These are phyloP conservation scores for Thecocarcelia acutangulata DNA, from an alignment of 2,888 invertebrate genomes.

Conservation along the genomic window DNA sequence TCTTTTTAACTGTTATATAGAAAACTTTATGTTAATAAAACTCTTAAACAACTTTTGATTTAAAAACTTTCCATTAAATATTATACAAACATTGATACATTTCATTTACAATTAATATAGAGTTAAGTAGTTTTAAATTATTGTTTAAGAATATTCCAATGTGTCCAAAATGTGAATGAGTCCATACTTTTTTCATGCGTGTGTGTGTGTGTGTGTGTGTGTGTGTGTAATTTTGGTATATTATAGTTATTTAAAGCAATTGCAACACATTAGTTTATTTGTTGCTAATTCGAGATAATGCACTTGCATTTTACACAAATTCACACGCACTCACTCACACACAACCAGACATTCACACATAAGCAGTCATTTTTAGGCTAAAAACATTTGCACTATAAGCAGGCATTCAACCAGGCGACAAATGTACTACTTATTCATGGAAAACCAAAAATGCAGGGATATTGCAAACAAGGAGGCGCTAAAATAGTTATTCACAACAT, in stretches of 20 bases:
- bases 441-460: constrained; percentile 33
- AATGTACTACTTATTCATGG: constrained; percentile 54
- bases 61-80: constrained; percentile 11
- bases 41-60: not conserved
- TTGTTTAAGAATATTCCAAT: constrained; percentile 36
- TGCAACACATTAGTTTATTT: constrained; percentile 70
- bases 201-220: too few species aligned
- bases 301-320: constrained; percentile 65
- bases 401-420: constrained; percentile 61
- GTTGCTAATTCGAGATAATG: constrained; percentile 70
- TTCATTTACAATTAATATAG: constrained; percentile 29
- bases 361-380: constrained; percentile 28
- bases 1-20: too few species aligned
- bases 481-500: not conserved
- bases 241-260: constrained; percentile 66
- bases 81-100: not conserved
- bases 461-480: not conserved
- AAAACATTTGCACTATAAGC: constrained; percentile 47
- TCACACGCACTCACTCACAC: constrained; percentile 51
- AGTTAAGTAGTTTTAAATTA: constrained; percentile 43
- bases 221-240: constrained; percentile 56
- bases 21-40: too few species aligned
- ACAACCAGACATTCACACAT: not conserved
- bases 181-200: constrained; percentile 6
- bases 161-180: constrained; percentile 16